phyloP scores from a whole-genome alignment of 1,140 invertebrate species.

The Oryzaephilus surinamensis region DNA sequence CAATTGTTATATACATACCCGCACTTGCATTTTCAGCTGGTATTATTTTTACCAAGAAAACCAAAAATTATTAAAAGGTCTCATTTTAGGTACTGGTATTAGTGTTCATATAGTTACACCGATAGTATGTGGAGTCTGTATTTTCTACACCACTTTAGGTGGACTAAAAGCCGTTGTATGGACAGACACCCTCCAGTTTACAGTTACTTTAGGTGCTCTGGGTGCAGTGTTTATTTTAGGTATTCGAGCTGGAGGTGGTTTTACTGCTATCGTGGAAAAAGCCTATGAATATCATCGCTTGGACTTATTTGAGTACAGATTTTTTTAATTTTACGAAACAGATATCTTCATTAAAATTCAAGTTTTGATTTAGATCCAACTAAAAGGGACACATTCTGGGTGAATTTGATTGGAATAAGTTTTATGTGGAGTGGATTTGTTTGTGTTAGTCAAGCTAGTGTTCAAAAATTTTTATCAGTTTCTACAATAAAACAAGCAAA shows the following conservation, averaged over 20 bases:
- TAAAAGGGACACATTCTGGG: slow-evolving; percentile 47
- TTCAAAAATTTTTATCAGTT: slow-evolving; percentile 49
- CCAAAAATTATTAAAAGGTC: slow-evolving; percentile 28
- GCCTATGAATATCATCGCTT: slow-evolving; percentile 39
- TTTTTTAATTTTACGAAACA: slow-evolving; percentile 17
- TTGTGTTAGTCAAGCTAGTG: slow-evolving; percentile 44
- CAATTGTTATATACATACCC: slow-evolving; percentile 52
- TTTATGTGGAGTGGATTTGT: slow-evolving; percentile 45
- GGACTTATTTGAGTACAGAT: slow-evolving; percentile 9
- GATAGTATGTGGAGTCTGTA: slow-evolving; percentile 59
- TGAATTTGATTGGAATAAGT: slow-evolving; percentile 43
- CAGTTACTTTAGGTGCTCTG: slow-evolving; percentile 40
- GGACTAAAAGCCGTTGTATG: slow-evolving; percentile 65
- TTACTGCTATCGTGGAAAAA: slow-evolving; percentile 39
- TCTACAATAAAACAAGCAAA: slow-evolving; percentile 39
- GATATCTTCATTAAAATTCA: slow-evolving; percentile 43
- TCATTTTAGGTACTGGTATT: slow-evolving; percentile 60
- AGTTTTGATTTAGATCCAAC: slow-evolving; percentile 45
- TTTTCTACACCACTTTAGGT: slow-evolving; percentile 67
- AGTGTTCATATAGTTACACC: slow-evolving; percentile 52
- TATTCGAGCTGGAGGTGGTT: slow-evolving; percentile 51
- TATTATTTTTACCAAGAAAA: slow-evolving; percentile 43
- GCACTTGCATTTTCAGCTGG: slow-evolving; percentile 46
- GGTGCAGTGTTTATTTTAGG: slow-evolving; percentile 52
- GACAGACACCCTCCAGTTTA: slow-evolving; percentile 55